These are phyloP conservation scores for Bombylius discolor DNA, from an alignment of 2,888 invertebrate genomes.

Conservation along the genomic window DNA sequence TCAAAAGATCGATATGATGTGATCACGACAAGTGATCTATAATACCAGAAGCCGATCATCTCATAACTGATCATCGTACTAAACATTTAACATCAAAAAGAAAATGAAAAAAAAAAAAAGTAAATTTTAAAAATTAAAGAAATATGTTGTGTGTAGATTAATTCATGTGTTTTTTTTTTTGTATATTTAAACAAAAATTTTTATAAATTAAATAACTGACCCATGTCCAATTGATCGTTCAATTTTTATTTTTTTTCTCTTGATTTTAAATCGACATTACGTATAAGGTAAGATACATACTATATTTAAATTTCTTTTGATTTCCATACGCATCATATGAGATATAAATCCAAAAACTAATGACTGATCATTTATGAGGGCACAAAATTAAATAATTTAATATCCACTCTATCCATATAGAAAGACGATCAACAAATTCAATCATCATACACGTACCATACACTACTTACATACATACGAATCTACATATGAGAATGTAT, in stretches of 20 bases:
- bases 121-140: too few species aligned
- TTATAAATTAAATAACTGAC: conserved; percentile 1
- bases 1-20: conserved; percentile 5
- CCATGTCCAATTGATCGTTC: conserved; percentile 3
- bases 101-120: too few species aligned
- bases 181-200: neutral
- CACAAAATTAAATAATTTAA: neutral
- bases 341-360: conserved; percentile 4
- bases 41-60: conserved; percentile 7
- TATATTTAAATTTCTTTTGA: too few species aligned
- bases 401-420: too few species aligned
- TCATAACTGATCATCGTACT: neutral
- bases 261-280: too few species aligned
- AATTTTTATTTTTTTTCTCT: neutral
- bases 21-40: conserved; percentile 10
- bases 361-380: conserved; percentile 3
- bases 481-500: neutral
- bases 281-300: too few species aligned
- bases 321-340: neutral
- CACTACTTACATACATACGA: neutral
- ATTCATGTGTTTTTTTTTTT: neutral
- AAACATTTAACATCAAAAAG: too few species aligned
- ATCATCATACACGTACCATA: neutral
- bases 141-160: conserved; percentile 1
- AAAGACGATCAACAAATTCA: neutral